Conservation (phyloP, 1,140 invertebrate species). For the Drosophila virilis region DNA sequence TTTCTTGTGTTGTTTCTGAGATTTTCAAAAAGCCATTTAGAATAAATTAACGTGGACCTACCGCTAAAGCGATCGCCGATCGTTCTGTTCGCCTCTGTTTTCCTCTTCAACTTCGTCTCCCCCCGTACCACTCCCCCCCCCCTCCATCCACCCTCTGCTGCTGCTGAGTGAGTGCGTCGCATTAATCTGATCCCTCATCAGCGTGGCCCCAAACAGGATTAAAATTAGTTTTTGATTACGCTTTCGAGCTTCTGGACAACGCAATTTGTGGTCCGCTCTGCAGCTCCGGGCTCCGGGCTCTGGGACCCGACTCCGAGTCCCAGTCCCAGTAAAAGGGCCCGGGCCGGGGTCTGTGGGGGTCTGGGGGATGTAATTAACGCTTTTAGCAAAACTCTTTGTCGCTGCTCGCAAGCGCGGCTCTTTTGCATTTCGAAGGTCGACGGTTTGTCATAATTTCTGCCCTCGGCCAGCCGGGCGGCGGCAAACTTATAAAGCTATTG, state of each 20-base stretch:
- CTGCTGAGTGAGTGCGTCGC: conserved; percentile 52
- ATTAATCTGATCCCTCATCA: conserved; percentile 75
- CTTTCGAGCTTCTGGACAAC: conserved; percentile 84
- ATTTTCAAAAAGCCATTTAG: conserved; percentile 82
- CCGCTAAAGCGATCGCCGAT: conserved; percentile 72
- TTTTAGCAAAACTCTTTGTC: conserved; percentile 74
- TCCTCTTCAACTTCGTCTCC: conserved; percentile 5
- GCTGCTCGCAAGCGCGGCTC: conserved; percentile 39
- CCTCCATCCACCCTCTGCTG: conserved; percentile 8
- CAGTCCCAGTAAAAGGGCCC: background rate
- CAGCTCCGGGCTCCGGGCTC: conserved; percentile 1
- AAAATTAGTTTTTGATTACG: conserved; percentile 85
- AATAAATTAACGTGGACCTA: conserved; percentile 80
- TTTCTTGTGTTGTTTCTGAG: conserved; percentile 68
- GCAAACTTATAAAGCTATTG: conserved; percentile 74
- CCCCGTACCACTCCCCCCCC: conserved; percentile 3
- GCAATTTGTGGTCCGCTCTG: conserved; percentile 74
- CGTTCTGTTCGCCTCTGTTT: conserved; percentile 16
- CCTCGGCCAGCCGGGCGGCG: conserved; percentile 48
- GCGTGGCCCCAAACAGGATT: conserved; percentile 79
- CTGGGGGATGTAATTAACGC: conserved; percentile 77
- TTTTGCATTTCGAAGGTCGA: conserved; percentile 78
- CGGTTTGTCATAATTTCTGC: conserved; percentile 71
- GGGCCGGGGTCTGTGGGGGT: background rate
- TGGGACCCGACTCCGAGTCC: background rate